Percentiles rank a stretch among this genome's conserved stretches.
Evolutionary conservation across 2,888 invertebrate genomes (phyloP).

Genomic region (Pterostichus madidus): DNA sequence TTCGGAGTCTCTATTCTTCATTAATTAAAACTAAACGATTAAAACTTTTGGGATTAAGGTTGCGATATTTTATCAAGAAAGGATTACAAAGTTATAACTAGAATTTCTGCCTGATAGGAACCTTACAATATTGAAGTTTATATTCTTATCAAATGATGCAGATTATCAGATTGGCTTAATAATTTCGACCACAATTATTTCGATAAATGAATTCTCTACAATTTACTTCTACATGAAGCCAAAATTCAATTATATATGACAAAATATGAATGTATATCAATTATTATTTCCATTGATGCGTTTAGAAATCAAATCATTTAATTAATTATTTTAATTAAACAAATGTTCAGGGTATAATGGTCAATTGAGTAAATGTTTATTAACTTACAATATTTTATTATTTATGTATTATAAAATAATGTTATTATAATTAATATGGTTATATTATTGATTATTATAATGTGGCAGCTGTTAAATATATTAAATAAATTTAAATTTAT

Average conservation of each 20-base stretch:
- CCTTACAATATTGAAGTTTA: conserved; percentile 11
- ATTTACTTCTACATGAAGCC: neutral
- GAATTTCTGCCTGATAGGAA: conserved; percentile 1
- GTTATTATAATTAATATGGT: no score
- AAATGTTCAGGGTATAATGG: no score
- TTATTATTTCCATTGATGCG: no score
- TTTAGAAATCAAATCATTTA: no score
- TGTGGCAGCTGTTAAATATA: no score
- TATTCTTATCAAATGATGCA: conserved; percentile 12
- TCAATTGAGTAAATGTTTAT: no score
- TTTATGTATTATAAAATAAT: no score
- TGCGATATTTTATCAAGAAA: conserved; percentile 22
- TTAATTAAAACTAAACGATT: conserved; percentile 35
- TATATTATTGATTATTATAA: no score
- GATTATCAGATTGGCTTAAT: neutral
- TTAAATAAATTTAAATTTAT: no score
- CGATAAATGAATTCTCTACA: neutral
- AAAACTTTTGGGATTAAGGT: conserved; percentile 1
- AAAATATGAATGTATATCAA: no score
- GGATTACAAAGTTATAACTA: conserved; percentile 38
- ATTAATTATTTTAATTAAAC: no score
- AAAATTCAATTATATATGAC: neutral
- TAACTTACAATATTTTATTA: no score
- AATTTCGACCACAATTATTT: neutral
- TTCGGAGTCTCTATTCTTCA: neutral